Evolutionary conservation across 2,797 vertebrate genomes (phyloP).

Genomic region (Merluccius polli): DNA sequence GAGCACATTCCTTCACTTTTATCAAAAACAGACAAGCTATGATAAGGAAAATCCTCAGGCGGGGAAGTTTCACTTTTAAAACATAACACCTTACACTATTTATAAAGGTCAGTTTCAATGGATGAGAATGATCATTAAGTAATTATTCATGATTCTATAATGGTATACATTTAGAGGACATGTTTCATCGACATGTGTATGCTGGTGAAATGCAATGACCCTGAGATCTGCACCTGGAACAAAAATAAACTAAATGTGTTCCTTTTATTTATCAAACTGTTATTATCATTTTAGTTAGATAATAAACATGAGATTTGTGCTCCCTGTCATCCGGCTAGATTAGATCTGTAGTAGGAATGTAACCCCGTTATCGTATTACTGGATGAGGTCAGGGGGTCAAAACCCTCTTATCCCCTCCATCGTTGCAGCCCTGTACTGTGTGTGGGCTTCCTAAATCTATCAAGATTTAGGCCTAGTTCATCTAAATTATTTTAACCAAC

Average conservation of each 20-base stretch:
- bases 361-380: not conserved
- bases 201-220: not conserved
- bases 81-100: constrained; percentile 6
- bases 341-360: not conserved
- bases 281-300: not conserved
- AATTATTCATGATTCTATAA: not conserved
- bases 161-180: not conserved
- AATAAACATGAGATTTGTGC: not conserved
- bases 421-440: not conserved
- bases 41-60: constrained; percentile 48
- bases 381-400: not conserved
- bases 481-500: not conserved
- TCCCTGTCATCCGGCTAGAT: not conserved
- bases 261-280: not conserved
- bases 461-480: not conserved
- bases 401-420: not conserved
- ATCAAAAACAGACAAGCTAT: constrained; percentile 53
- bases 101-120: not conserved
- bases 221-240: not conserved
- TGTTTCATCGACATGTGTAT: not conserved
- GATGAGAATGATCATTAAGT: not conserved
- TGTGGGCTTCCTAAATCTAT: not conserved
- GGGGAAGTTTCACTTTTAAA: constrained; percentile 23
- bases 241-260: not conserved
- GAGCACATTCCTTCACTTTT: constrained; percentile 60